Evolutionary conservation across 2,888 invertebrate genomes (phyloP).

Genomic region (Philhelius pedissequus): DNA sequence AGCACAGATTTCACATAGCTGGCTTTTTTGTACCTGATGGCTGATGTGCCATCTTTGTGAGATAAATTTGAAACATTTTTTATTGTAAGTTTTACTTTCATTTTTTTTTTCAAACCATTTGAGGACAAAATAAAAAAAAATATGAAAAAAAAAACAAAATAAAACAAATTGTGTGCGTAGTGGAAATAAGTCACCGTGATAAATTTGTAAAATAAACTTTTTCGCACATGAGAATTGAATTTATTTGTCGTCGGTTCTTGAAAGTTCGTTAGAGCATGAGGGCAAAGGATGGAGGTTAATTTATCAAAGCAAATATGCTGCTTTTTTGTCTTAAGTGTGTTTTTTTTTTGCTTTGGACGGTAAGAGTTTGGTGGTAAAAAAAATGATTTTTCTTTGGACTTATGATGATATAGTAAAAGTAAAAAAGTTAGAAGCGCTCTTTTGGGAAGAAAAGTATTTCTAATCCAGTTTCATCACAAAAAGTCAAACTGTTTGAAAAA

Average conservation of each 20-base stretch:
- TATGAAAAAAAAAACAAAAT: background rate
- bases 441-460: too few species aligned
- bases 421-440: background rate
- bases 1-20: background rate
- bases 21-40: slow-evolving; percentile 21
- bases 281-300: slow-evolving; percentile 1
- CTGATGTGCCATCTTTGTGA: background rate
- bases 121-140: background rate
- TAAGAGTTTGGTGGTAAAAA: background rate
- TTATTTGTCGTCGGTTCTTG: slow-evolving; percentile 16
- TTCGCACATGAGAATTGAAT: slow-evolving; percentile 42
- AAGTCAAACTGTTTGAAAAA: too few species aligned
- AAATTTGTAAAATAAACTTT: slow-evolving; percentile 54
- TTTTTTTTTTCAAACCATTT: too few species aligned
- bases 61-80: slow-evolving; percentile 45
- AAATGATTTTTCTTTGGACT: background rate
- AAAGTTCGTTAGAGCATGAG: slow-evolving; percentile 8
- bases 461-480: too few species aligned
- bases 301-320: slow-evolving; percentile 10
- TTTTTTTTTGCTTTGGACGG: background rate
- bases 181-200: slow-evolving; percentile 34
- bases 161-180: background rate
- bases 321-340: background rate
- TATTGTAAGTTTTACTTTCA: background rate
- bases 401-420: background rate